Base-by-base conservation (phyloP, 1,140 invertebrate species). In the Adoxophyes honmai region DNA sequence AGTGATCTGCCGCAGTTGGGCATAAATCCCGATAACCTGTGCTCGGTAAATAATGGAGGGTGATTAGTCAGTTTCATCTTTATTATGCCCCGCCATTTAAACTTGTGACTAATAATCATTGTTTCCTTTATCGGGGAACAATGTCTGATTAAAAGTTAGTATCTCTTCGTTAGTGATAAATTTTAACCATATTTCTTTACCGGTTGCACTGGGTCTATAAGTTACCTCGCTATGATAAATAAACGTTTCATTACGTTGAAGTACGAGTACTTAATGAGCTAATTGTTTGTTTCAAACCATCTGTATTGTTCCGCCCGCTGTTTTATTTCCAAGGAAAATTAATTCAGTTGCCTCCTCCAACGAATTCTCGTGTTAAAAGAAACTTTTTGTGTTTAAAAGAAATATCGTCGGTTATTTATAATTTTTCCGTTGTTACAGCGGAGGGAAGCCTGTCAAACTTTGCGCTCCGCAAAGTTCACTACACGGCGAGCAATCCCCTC, bases 381-480 rank as follows among this genome's bases (percentile, higher is more conserved):
- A 44, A 44, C 39, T 44, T 16, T 28, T 28, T 28, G 21, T 21
- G 39, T 44, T 48, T 14, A 11, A 10, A 48, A 33, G 42, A 48
- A 48, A 48, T 28, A 48, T 48, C 42, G 42, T 21, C 13, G 42
- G 9, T 48, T 42, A 55, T 37, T 42, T 51, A 44, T 13, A 34
- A 28, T 14, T 69, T 73, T 85, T 71, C 78, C 85, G 81, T 88
- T 88, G 72, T 93, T 94, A 38, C 92, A 96, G 95, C 95, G 85
- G 95, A 95, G 91, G 94, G 95, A 70, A 95, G 96, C 90, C 94
- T 97, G 83, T 94, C 93, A 59, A 93, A 93, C 71, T 96, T 96
- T 90, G 94, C 94, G 67, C 73, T 91, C 62, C 91, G 92, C 73
- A 95, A 93, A 85, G 90, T 93, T 58, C 94, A 96, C 88, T 97